Percentiles rank a stretch among this genome's conserved stretches.
Conservation (phyloP, 2,888 invertebrate species). For the Protophormia terraenovae region DNA sequence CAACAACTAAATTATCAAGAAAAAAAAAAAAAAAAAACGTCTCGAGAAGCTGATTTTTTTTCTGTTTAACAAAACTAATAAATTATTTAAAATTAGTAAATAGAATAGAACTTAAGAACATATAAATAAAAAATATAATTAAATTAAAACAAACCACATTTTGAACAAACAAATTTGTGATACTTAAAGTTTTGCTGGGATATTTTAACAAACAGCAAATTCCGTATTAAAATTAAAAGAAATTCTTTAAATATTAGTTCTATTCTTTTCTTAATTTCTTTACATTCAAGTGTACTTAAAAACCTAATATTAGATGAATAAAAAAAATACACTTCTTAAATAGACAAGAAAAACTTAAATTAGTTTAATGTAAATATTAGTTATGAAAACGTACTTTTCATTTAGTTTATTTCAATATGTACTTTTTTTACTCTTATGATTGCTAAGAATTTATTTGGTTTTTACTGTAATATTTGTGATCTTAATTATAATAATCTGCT, state of each 20-base stretch:
- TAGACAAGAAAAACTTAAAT: neutral
- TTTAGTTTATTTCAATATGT: neutral
- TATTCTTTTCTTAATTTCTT: neutral
- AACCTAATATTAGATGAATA: neutral
- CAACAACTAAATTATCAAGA: neutral
- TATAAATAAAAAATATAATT: too few species aligned
- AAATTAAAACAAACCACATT: too few species aligned
- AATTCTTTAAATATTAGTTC: neutral
- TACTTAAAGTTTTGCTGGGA: neutral
- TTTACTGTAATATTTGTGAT: neutral
- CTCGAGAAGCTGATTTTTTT: neutral
- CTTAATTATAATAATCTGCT: slow-evolving; percentile 60
- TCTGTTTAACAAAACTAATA: neutral
- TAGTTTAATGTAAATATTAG: neutral
- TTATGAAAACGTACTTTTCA: neutral
- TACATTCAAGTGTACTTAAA: neutral
- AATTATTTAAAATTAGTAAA: neutral
- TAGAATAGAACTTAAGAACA: neutral
- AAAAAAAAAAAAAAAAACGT: neutral
- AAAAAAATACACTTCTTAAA: neutral
- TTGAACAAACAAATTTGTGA: neutral
- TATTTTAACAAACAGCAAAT: neutral
- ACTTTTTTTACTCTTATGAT: neutral
- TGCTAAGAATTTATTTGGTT: neutral
- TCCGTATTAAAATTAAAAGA: too few species aligned